Evolutionary conservation across 2,888 invertebrate genomes (phyloP), one percentile per base, ranked within the genome.

Genomic region (Agrilus biguttatus): DNA sequence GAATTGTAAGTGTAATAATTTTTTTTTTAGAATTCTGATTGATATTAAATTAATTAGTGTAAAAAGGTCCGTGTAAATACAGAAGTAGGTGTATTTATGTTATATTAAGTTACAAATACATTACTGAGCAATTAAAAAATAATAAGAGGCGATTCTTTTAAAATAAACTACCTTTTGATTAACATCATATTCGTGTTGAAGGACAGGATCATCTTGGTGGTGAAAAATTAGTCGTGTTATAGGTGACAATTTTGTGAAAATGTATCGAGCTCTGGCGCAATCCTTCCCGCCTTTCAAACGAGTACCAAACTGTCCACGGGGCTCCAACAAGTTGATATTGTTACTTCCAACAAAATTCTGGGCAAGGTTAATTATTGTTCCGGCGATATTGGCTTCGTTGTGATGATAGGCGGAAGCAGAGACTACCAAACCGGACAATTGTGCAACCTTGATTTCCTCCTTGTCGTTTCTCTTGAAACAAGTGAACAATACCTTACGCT

Each of bases 371-470:
- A 98, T 85, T 54, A 98, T 98, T 0, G 98, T 98, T 63, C 83
- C 78, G 71, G 90, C 88, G 10, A 99, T 72, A 0, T 97, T 96
- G 50, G 73, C 77, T 70, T 98, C 98, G 58, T 98, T 98, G 60
- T 98, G 98, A 74, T 99, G 98, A 64, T 98, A 98, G 2, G 96
- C 95, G 0, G 96, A 95, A 62, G 86, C 81, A 68, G 98, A 97
- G 0, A 93, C 93, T 2, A 99, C 95, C 0, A 95, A 92, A 55
- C 97, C 97, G 42, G 96, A 93, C 58, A 99, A 67, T 66, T 99
- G 98, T 0, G 97, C 97, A 2, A 98, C 95, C 66, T 96, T 96
- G 12, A 96, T 83, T 69, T 96, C 95, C 1, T 82, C 75, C 60
- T 92, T 96, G 60, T 92, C 90, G 55, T 96, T 96, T 59, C 97